These are phyloP conservation scores for Tipula confusa DNA, from an alignment of 2,888 invertebrate genomes.

Conservation along the genomic window DNA sequence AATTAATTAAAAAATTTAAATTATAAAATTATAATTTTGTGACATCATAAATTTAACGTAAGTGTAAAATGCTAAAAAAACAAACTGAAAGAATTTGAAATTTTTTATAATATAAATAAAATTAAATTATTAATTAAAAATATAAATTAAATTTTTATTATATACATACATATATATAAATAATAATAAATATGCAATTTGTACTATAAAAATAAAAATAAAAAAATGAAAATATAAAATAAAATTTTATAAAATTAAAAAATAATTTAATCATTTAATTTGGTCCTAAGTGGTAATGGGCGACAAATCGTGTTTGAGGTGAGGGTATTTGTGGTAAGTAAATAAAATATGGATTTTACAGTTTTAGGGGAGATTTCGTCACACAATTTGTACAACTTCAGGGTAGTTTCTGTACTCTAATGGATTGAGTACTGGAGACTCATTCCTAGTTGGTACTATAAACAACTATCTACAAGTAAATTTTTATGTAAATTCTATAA, in stretches of 20 bases:
- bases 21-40: too few species aligned
- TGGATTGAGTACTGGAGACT: too few species aligned
- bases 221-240: slow-evolving; percentile 4
- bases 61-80: neutral
- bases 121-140: neutral
- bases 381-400: too few species aligned
- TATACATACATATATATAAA: neutral
- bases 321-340: too few species aligned
- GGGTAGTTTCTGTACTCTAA: too few species aligned
- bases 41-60: neutral
- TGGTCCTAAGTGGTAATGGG: too few species aligned
- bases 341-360: too few species aligned
- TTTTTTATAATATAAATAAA: neutral
- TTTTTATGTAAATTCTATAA: too few species aligned
- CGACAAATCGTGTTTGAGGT: too few species aligned
- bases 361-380: too few species aligned
- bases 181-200: neutral
- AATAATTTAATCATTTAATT: neutral
- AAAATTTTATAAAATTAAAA: slow-evolving; percentile 1
- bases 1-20: neutral
- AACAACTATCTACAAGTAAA: too few species aligned
- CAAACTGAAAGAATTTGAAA: neutral
- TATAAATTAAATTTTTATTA: neutral
- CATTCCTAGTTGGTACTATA: too few species aligned
- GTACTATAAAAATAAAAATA: neutral